Percentiles rank a stretch among this genome's conserved stretches.
Evolutionary conservation across 2,797 vertebrate species (phyloP).

Genomic region (Ctenosaura bakeri): DNA sequence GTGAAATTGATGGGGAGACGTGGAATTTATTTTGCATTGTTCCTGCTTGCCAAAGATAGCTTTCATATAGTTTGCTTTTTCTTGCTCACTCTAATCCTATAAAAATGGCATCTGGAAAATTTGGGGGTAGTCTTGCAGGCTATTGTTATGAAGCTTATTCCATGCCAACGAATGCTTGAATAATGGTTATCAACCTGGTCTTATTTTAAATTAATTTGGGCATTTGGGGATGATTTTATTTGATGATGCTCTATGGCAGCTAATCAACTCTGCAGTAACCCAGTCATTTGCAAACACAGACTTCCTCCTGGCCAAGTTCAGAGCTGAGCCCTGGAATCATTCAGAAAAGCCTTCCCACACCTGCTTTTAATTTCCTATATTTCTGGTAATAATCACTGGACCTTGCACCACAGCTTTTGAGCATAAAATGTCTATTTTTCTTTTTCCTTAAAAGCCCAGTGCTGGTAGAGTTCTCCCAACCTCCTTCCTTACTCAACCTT

Average conservation of each 20-base stretch:
- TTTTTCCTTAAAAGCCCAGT: constrained; percentile 68
- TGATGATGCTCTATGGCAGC: constrained; percentile 68
- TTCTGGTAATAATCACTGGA: constrained; percentile 82
- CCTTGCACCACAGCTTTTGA: constrained; percentile 72
- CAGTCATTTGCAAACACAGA: constrained; percentile 61
- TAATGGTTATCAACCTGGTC: constrained; percentile 55
- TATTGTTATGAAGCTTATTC: constrained; percentile 56
- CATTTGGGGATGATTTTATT: constrained; percentile 68
- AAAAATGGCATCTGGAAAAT: constrained; percentile 37
- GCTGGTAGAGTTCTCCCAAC: constrained; percentile 17
- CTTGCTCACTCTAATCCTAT: constrained; percentile 57
- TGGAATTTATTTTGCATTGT: constrained; percentile 54
- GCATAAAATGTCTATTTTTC: constrained; percentile 74
- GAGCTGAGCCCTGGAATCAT: constrained; percentile 74
- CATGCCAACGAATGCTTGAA: constrained; percentile 66
- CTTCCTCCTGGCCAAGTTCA: constrained; percentile 73
- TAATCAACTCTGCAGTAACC: constrained; percentile 57
- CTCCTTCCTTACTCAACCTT: not conserved
- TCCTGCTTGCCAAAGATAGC: constrained; percentile 44
- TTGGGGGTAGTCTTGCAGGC: constrained; percentile 54
- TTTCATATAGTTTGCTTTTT: constrained; percentile 50
- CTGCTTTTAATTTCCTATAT: constrained; percentile 85
- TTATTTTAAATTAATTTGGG: constrained; percentile 62
- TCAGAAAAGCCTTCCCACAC: constrained; percentile 80
- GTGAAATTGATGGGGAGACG: not conserved